Evolutionary conservation across 2,113 vertebrate species (phyloP).

Genomic region (Cavia aperea): DNA sequence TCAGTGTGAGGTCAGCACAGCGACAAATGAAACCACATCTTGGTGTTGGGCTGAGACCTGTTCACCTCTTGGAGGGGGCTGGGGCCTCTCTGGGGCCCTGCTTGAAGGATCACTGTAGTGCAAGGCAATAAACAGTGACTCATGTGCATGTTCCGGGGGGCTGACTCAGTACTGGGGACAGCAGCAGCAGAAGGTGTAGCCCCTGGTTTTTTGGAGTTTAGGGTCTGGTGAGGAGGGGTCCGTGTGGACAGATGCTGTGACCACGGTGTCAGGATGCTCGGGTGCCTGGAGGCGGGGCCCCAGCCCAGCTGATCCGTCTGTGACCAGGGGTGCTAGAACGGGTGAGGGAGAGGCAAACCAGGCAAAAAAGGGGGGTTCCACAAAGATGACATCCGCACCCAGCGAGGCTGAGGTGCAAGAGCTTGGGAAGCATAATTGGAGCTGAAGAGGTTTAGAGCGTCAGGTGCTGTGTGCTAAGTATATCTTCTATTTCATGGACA

Average conservation of each 20-base stretch:
- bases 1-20: rapidly evolving
- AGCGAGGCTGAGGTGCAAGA: not conserved
- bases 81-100: not conserved
- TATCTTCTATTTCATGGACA: not conserved
- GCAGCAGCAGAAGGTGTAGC: rapidly evolving
- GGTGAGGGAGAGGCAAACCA: not conserved
- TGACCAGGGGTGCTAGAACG: not conserved
- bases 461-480: not conserved
- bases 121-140: not conserved
- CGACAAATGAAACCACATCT: not conserved
- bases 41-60: not conserved
- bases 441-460: rapidly evolving
- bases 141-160: rapidly evolving
- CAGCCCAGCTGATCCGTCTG: not conserved
- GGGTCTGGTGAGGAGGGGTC: too few species aligned
- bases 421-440: rapidly evolving
- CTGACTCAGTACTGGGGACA: not conserved
- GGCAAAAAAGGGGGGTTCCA: not conserved
- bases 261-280: rapidly evolving
- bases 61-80: not conserved
- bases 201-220: not conserved
- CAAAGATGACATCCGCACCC: rapidly evolving
- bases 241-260: rapidly evolving
- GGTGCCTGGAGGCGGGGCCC: rapidly evolving
- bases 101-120: not conserved